A percentile compares a stretch with the other conserved stretches of the same genome.
Conservation (phyloP, 2,797 vertebrate genomes). For the Silurus lanzhouensis region DNA sequence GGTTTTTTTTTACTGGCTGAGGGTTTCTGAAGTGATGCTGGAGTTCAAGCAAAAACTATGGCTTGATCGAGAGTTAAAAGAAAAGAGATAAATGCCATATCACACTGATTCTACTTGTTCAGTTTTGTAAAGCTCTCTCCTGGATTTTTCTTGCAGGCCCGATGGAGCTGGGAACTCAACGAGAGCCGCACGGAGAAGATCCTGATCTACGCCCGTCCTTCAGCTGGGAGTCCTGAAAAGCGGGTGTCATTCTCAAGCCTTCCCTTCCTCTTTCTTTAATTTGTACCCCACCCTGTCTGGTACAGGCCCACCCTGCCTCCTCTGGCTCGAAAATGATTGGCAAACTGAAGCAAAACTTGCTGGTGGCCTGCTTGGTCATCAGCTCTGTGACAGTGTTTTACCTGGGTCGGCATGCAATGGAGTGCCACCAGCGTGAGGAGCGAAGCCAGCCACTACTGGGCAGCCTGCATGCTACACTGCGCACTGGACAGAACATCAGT, state of each 20-base stretch:
- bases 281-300: constrained; percentile 41
- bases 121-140: constrained; percentile 18
- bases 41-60: background rate
- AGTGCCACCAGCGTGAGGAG: constrained; percentile 94
- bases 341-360: constrained; percentile 93
- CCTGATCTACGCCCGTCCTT: constrained; percentile 63
- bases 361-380: constrained; percentile 91
- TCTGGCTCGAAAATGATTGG: constrained; percentile 80
- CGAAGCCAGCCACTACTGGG: constrained; percentile 72
- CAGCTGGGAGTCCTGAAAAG: constrained; percentile 67
- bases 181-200: constrained; percentile 66
- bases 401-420: constrained; percentile 93
- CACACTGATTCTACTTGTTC: constrained; percentile 44
- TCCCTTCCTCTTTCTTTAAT: constrained; percentile 20
- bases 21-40: constrained; percentile 26
- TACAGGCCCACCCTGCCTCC: constrained; percentile 48
- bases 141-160: constrained; percentile 67
- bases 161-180: constrained; percentile 74
- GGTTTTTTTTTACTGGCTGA: background rate
- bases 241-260: constrained; percentile 48
- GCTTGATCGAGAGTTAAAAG: constrained; percentile 43
- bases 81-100: constrained; percentile 37
- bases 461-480: constrained; percentile 71
- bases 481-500: constrained; percentile 71
- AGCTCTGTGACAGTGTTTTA: constrained; percentile 95